Conservation (phyloP, 1,140 invertebrate species). For the Doryteuthis pealeii region DNA sequence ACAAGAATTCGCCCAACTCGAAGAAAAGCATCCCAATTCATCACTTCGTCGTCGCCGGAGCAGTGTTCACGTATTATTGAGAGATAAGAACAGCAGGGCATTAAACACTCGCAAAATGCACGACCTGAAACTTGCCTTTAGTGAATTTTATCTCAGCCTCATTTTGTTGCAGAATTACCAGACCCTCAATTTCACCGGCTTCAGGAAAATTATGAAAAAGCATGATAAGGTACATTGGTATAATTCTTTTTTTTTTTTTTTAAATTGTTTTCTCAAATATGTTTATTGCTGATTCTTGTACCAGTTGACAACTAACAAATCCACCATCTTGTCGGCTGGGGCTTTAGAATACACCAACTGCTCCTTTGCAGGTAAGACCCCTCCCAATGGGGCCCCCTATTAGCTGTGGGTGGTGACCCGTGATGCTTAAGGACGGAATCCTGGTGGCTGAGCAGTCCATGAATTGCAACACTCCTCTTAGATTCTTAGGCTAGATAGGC, state of each 20-base stretch:
- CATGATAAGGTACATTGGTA: conserved; percentile 86
- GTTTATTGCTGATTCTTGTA: not conserved
- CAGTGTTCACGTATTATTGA: conserved; percentile 25
- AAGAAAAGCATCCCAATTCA: conserved; percentile 33
- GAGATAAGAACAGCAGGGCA: conserved; percentile 40
- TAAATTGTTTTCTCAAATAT: too few species aligned
- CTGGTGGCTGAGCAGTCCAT: too few species aligned
- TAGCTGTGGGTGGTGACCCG: too few species aligned
- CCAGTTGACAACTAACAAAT: not conserved
- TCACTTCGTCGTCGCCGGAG: conserved; percentile 32
- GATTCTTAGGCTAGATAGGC: too few species aligned
- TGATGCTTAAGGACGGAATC: too few species aligned
- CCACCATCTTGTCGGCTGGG: too few species aligned
- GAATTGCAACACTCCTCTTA: too few species aligned
- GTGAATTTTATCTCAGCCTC: conserved; percentile 97
- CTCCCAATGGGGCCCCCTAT: too few species aligned
- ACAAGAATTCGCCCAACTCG: conserved; percentile 44
- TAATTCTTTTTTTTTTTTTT: not conserved
- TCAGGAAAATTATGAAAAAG: conserved; percentile 99
- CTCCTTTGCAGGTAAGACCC: too few species aligned
- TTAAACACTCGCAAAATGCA: conserved; percentile 62
- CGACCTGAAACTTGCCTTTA: conserved; percentile 96
- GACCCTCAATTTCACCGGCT: conserved; percentile 98
- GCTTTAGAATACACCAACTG: too few species aligned
- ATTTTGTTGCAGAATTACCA: conserved; percentile 81